Conservation (phyloP, 2,797 vertebrate genomes). For the Gambusia yucatana region DNA sequence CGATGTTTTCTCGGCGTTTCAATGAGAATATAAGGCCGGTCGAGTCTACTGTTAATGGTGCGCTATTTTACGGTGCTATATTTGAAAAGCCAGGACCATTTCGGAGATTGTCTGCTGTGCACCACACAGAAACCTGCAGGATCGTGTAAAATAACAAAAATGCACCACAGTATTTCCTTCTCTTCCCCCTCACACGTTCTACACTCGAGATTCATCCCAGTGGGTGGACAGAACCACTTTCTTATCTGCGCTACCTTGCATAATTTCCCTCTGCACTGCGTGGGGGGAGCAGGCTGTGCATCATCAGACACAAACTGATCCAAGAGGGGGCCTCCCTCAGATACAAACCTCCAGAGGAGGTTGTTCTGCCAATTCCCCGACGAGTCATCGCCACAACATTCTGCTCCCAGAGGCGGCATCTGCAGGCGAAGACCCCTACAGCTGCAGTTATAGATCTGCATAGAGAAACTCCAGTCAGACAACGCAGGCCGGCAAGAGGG, state of each 20-base stretch:
- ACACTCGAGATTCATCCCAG: conserved; percentile 43
- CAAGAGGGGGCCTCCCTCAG: conserved; percentile 22
- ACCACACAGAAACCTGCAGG: conserved; percentile 44
- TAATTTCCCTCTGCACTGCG: conserved; percentile 61
- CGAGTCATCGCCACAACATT: conserved; percentile 14
- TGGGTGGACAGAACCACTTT: conserved; percentile 69
- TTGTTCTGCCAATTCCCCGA: background rate
- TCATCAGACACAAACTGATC: conserved; percentile 26
- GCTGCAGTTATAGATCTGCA: conserved; percentile 29
- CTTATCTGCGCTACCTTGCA: conserved; percentile 55
- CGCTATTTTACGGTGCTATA: conserved; percentile 76
- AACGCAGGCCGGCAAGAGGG: background rate
- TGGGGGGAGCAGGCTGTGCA: conserved; percentile 38
- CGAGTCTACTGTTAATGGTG: conserved; percentile 62
- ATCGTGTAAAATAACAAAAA: conserved; percentile 36
- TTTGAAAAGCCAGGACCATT: conserved; percentile 68
- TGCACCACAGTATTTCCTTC: conserved; percentile 31
- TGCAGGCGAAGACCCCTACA: conserved; percentile 18
- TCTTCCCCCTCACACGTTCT: conserved; percentile 15
- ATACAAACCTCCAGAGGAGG: conserved; percentile 11
- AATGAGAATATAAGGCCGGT: conserved; percentile 59
- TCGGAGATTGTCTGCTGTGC: conserved; percentile 54
- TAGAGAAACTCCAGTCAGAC: conserved; percentile 26
- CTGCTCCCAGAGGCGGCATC: conserved; percentile 16
- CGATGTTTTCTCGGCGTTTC: conserved; percentile 14